A percentile compares a stretch with the other conserved stretches of the same genome.
These are phyloP conservation scores for Apodemus speciosus DNA, from an alignment of 2,113 vertebrate genomes.

Conservation along the genomic window DNA sequence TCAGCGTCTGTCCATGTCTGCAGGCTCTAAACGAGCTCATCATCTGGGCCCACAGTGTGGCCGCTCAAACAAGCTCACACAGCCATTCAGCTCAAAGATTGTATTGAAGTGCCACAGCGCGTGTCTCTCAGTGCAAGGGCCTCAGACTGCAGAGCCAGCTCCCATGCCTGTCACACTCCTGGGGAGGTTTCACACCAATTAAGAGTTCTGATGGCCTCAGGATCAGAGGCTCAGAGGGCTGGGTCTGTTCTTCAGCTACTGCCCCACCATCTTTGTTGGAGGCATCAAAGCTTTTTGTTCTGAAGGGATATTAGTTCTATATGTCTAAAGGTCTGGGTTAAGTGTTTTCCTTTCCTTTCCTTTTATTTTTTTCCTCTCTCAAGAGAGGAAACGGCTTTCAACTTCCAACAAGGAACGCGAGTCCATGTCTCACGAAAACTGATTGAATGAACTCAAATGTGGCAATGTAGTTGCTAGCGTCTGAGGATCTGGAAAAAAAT, in stretches of 20 bases:
- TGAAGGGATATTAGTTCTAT: constrained; percentile 1
- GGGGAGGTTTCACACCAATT: not conserved
- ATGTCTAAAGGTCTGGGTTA: constrained; percentile 31
- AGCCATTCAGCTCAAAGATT: not conserved
- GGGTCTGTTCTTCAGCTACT: not conserved
- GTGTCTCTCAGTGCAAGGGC: not conserved
- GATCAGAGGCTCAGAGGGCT: not conserved
- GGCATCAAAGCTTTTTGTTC: constrained; percentile 14
- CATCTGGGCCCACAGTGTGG: not conserved
- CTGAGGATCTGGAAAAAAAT: constrained; percentile 37
- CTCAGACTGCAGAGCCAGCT: no score
- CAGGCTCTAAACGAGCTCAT: not conserved
- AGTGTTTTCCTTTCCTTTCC: constrained; percentile 50
- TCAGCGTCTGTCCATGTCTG: constrained; percentile 5
- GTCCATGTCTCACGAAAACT: constrained; percentile 52
- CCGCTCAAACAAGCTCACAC: not conserved
- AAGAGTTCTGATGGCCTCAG: not conserved
- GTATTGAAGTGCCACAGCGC: not conserved
- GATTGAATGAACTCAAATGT: constrained; percentile 52
- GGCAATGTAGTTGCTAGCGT: constrained; percentile 17
- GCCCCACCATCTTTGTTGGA: not conserved
- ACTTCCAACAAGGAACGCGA: constrained; percentile 57
- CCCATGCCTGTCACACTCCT: not conserved
- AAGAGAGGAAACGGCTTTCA: not conserved
- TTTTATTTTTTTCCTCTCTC: constrained; percentile 49